Percentiles rank a stretch among this genome's conserved stretches.
phyloP scores from a whole-genome alignment of 2,113 vertebrate species.

The Pseudorectes ferrugineus region DNA sequence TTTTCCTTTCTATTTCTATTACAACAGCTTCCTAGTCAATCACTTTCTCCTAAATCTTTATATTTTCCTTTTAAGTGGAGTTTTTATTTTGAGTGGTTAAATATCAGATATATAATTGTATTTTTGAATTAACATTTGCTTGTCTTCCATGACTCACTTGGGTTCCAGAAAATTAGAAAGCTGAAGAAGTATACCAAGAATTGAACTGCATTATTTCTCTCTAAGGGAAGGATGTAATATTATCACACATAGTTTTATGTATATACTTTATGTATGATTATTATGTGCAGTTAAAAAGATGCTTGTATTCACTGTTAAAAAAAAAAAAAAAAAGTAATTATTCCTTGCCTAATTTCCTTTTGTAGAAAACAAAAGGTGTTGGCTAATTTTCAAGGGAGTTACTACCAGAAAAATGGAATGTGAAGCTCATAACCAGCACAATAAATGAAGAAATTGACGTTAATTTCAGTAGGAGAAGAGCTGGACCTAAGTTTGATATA shows the following conservation, averaged over 20 bases:
- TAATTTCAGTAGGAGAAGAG: background rate
- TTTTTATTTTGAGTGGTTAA: background rate
- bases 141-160: background rate
- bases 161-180: background rate
- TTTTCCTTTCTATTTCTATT: background rate
- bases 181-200: background rate
- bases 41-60: background rate
- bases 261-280: background rate
- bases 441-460: background rate
- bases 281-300: background rate
- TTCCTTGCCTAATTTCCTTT: background rate
- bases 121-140: background rate
- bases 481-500: background rate
- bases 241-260: background rate
- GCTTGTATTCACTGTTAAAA: background rate
- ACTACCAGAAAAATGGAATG: background rate
- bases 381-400: background rate
- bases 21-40: background rate
- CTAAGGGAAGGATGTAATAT: background rate
- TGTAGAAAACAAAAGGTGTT: background rate
- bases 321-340: background rate
- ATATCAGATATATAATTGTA: background rate
- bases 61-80: background rate
- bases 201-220: background rate
- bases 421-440: background rate